These are phyloP conservation scores for Montipora efflorescens DNA, from an alignment of 64 coral and sea anemone genomes.

Conservation along the genomic window DNA sequence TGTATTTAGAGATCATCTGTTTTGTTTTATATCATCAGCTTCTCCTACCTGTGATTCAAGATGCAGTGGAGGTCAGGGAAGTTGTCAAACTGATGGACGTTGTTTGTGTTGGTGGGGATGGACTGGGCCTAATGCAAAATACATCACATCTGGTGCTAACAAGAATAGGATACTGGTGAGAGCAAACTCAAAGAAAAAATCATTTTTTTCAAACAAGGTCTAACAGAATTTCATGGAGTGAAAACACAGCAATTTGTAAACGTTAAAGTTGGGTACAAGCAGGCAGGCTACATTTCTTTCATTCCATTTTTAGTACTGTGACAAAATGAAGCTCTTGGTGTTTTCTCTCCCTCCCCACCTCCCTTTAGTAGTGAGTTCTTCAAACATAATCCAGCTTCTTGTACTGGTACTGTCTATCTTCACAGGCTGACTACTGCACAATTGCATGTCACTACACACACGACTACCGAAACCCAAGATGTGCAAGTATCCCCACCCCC, in stretches of 20 bases:
- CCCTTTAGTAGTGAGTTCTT: rapidly evolving
- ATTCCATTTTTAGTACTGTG: too few species aligned
- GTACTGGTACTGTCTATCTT: background rate
- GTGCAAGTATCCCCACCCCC: slow-evolving; percentile 22
- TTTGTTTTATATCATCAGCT: too few species aligned
- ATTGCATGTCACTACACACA: slow-evolving; percentile 41
- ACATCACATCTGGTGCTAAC: background rate
- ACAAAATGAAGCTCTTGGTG: too few species aligned
- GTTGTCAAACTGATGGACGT: slow-evolving; percentile 30
- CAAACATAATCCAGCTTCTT: too few species aligned
- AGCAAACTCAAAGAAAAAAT: too few species aligned
- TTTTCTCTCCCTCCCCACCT: too few species aligned
- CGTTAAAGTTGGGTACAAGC: too few species aligned
- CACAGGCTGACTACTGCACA: slow-evolving; percentile 56
- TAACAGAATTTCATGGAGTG: too few species aligned
- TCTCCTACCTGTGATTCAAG: slow-evolving; percentile 14
- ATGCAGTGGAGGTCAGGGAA: slow-evolving; percentile 12
- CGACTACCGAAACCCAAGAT: slow-evolving; percentile 21
- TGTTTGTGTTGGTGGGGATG: slow-evolving; percentile 67
- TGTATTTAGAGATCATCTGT: too few species aligned
- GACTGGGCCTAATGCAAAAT: slow-evolving; percentile 45
- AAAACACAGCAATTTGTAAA: too few species aligned
- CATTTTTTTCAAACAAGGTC: too few species aligned
- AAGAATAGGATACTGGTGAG: slow-evolving; percentile 60
- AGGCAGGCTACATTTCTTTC: too few species aligned